These are phyloP conservation scores for Trachelus stipa DNA, from an alignment of 2,888 invertebrate species.

Conservation along the genomic window DNA sequence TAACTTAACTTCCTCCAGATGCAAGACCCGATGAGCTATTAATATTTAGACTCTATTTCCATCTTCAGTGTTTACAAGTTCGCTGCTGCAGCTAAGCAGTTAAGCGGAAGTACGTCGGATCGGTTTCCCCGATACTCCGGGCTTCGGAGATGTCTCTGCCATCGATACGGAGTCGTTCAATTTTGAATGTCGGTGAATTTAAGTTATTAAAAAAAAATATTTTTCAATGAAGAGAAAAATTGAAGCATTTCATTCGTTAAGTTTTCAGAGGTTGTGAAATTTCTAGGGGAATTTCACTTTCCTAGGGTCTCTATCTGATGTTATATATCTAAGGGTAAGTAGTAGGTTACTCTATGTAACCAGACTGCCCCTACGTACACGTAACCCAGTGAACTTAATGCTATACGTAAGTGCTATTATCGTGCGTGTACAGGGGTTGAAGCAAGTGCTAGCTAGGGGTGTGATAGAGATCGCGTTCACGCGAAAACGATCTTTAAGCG, in stretches of 20 bases:
- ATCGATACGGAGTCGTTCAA: not conserved
- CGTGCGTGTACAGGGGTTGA: not conserved
- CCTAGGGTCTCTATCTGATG: not conserved
- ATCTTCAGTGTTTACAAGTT: slow-evolving; percentile 51
- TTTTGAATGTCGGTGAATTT: not conserved
- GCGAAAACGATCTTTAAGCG: slow-evolving; percentile 1
- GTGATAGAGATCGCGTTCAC: slow-evolving; percentile 1
- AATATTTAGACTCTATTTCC: slow-evolving; percentile 52
- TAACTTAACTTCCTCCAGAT: slow-evolving; percentile 28
- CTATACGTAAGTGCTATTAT: not conserved
- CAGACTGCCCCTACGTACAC: not conserved
- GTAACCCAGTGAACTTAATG: not conserved
- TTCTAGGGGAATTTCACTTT: not conserved
- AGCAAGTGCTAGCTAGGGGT: not conserved
- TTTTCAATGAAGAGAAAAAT: not conserved
- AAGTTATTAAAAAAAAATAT: not conserved
- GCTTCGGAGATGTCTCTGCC: not conserved
- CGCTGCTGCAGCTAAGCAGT: slow-evolving; percentile 34
- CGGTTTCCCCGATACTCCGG: not conserved
- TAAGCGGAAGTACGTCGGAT: slow-evolving; percentile 6
- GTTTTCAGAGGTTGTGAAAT: not conserved
- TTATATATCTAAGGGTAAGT: not conserved
- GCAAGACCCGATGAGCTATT: slow-evolving; percentile 41
- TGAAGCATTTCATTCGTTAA: not conserved
- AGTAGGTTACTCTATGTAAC: not conserved